Evolutionary conservation across 2,113 vertebrate species (phyloP).

Genomic region (Callipepla squamata): DNA sequence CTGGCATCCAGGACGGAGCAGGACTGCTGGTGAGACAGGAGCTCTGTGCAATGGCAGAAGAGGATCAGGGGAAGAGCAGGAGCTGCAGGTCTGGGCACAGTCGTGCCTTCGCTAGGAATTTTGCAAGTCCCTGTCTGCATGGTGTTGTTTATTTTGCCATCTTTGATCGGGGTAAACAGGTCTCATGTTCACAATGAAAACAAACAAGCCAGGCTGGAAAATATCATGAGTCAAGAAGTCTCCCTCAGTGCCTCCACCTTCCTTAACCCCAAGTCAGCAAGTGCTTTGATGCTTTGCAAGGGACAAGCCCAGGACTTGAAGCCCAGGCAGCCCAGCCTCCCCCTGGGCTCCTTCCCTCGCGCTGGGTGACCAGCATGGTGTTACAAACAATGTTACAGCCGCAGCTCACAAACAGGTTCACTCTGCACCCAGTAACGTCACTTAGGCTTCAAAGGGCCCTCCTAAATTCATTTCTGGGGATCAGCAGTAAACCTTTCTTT

Average conservation of each 20-base stretch:
- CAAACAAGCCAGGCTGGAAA: constrained; percentile 67
- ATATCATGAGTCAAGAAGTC: constrained; percentile 59
- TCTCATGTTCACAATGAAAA: constrained; percentile 53
- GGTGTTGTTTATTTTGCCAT: constrained; percentile 60
- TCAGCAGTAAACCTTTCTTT: background rate
- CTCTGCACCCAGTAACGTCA: background rate
- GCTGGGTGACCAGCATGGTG: background rate
- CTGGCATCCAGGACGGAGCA: background rate
- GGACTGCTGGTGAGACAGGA: background rate
- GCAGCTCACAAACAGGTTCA: background rate
- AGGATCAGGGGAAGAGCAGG: constrained; percentile 21
- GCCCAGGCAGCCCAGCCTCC: constrained; percentile 25
- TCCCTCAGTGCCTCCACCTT: constrained; percentile 35
- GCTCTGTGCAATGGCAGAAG: background rate
- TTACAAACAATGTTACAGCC: background rate
- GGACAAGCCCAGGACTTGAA: background rate
- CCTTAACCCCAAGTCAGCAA: constrained; percentile 43
- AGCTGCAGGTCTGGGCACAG: constrained; percentile 64
- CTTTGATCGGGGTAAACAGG: constrained; percentile 63
- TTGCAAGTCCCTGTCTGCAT: constrained; percentile 65
- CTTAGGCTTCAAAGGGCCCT: background rate
- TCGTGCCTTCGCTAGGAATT: constrained; percentile 48
- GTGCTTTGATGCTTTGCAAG: background rate
- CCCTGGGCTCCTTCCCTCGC: background rate
- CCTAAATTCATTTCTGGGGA: background rate